phyloP scores from a whole-genome alignment of 2,888 invertebrate species.

The Toxonevra muliebris region DNA sequence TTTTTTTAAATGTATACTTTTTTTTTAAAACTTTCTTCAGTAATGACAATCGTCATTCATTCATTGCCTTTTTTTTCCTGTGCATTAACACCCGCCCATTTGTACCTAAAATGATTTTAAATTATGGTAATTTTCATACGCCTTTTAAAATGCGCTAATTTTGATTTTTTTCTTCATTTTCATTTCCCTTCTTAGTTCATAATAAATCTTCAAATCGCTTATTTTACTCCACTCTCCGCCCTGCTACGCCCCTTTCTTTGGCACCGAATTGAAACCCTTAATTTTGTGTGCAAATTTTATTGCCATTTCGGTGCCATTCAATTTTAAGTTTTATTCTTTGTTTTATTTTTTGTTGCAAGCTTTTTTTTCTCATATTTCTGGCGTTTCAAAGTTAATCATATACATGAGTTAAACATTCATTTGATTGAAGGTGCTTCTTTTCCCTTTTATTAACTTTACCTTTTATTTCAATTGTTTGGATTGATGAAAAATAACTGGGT shows the following conservation, averaged over 20 bases:
- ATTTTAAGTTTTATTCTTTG: background rate
- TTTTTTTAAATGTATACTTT: no score
- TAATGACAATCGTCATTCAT: no score
- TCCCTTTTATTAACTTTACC: no score
- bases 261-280: slow-evolving; percentile 2
- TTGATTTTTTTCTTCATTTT: background rate
- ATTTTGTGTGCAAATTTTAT: slow-evolving; percentile 5
- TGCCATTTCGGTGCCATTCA: background rate
- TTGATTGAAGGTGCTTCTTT: no score
- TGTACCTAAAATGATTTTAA: background rate
- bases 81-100: slow-evolving; percentile 1
- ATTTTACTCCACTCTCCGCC: background rate
- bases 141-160: background rate
- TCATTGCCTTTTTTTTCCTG: background rate
- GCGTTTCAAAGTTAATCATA: no score
- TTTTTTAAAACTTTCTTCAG: no score
- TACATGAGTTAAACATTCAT: no score
- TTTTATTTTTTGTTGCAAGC: no score
- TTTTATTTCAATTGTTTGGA: no score
- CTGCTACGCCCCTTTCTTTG: background rate
- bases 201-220: background rate
- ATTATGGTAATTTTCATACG: background rate
- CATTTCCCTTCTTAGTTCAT: background rate
- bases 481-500: no score
- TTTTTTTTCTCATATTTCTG: no score